Evolutionary conservation across 2,888 invertebrate species (phyloP), one percentile per base, ranked within the genome.

Genomic region (Ichneumoninae sp.): DNA sequence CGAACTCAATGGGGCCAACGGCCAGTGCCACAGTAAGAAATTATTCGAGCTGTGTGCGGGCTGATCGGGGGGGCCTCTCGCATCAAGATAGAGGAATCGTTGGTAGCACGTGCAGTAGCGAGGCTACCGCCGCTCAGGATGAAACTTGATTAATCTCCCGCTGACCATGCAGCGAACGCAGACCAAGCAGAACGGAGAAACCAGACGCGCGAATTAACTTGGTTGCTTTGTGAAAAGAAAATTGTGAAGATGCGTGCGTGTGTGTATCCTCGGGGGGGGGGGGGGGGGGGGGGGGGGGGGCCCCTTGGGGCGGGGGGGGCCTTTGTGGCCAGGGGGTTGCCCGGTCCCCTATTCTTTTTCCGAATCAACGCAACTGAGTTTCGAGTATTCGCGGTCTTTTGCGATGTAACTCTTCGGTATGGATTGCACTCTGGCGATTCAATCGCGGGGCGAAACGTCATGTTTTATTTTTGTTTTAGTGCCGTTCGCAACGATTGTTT

Each of bases 141-240:
- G 75, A 70, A 78, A 82, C 76, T 85, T 85, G 84, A 85, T 85
- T 85, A 85, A 85, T 85, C 84, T 85, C 84, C 84, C 84, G 84
- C 84, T 85, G 84, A 85, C 84, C 82, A 68, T 82, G 60, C 76
- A 77, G 72, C 75, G 62, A 79, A 33, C 33, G 30, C 82, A 65
- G 75, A 79, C 13, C 68, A 69, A 77, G 62, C 78, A 72, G 77
- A 81, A 78, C 78, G 81, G 70, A 65, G 77, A 81, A 70, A 66
- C 62, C 26, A 62, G 62, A 57, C 33, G 80, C 72, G 80, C 76
- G 82, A 83, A 87, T 86, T 75, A 81, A 82, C 76, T 77, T 75
- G 71, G 80, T 77, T 80, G 65, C 82, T 79, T 81, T 83, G 77
- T 79, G 74, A 82, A 85, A 82, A 84, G 86, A 79, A 84, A 85